Evolutionary conservation across 2,888 invertebrate genomes (phyloP), one percentile per base, ranked within the genome.

Genomic region (Drosophila pseudotakahashii): DNA sequence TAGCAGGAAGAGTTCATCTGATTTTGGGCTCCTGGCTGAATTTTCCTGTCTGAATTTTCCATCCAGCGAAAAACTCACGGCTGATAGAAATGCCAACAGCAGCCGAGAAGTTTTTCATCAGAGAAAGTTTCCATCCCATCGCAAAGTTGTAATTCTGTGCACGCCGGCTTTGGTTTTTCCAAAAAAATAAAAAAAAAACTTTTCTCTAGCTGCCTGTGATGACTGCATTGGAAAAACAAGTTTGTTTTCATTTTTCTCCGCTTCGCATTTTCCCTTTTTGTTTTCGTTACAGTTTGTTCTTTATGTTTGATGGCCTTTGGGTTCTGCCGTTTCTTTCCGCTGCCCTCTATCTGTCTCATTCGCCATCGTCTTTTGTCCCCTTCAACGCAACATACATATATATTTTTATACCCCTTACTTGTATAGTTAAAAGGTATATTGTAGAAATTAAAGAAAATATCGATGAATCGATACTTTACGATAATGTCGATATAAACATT

Each of bases 121-220:
- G 52, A 42, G 78, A 81, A 73, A 63, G 68, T 73, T 77, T 62
- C 42, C 68, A 69, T 44, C 47, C 45, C 70, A 69, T 44, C 47
- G 57, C 36, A 55, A 77, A 79, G 70, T 83, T 76, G 77, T 75
- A 79, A 84, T 84, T 69, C 77, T 54, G 50, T 53, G 73, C 77
- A 79, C 76, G 73, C 52, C 53, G 64, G 32, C 73, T 71, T 77
- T 50, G 62, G 50, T 62, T 70, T 70, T 58, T 47, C 39, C 16
- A 13, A 59, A 47, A 42, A 47, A 36, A 36, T 2, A 37, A 37
- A 2, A 37, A n/a, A 32, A 10, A 45, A 58, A 59, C 53, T 53
- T 58, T 58, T 41, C 53, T 53, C 32, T 59, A 41, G 30, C 59
- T 59, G 45, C 37, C 61, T 45, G 45, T 37, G 58, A 68, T 50